Evolutionary conservation across 2,888 invertebrate genomes (phyloP).

Genomic region (Hermodice carunculata): DNA sequence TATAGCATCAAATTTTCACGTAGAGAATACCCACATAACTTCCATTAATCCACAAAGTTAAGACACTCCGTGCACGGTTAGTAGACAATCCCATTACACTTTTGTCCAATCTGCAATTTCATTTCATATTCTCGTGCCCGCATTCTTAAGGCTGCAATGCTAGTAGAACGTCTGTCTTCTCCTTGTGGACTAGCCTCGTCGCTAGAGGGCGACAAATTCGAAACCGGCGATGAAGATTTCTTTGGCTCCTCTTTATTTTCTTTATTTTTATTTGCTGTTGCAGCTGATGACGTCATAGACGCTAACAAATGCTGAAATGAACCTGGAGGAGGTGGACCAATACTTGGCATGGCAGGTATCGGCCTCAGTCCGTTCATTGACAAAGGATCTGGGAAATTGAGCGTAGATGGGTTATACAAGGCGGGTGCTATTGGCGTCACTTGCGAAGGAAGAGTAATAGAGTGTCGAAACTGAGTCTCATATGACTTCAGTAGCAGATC

Average conservation of each 20-base stretch:
- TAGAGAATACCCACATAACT: too few species aligned
- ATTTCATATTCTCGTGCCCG: slow-evolving; percentile 56
- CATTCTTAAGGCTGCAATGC: slow-evolving; percentile 53
- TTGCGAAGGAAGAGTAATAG: neutral
- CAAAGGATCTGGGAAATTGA: too few species aligned
- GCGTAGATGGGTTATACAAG: too few species aligned
- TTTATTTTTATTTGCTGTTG: slow-evolving; percentile 26
- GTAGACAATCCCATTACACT: slow-evolving; percentile 4
- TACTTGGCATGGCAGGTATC: too few species aligned
- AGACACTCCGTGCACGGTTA: too few species aligned
- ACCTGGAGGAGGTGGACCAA: slow-evolving; percentile 50
- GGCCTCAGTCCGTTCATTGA: too few species aligned
- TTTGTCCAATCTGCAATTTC: slow-evolving; percentile 38
- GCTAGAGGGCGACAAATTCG: too few species aligned
- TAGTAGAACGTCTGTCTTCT: slow-evolving; percentile 45
- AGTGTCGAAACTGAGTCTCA: slow-evolving; percentile 46
- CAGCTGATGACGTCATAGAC: slow-evolving; percentile 53
- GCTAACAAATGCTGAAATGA: slow-evolving; percentile 61
- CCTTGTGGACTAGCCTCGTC: too few species aligned
- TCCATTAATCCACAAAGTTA: too few species aligned
- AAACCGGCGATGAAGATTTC: too few species aligned
- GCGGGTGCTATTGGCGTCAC: too few species aligned
- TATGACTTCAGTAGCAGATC: slow-evolving; percentile 62
- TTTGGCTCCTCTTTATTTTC: neutral
- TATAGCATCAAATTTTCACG: too few species aligned